Evolutionary conservation across 2,113 vertebrate species (phyloP), one percentile per base, ranked within the genome.

Genomic region (Etheostoma spectabile): DNA sequence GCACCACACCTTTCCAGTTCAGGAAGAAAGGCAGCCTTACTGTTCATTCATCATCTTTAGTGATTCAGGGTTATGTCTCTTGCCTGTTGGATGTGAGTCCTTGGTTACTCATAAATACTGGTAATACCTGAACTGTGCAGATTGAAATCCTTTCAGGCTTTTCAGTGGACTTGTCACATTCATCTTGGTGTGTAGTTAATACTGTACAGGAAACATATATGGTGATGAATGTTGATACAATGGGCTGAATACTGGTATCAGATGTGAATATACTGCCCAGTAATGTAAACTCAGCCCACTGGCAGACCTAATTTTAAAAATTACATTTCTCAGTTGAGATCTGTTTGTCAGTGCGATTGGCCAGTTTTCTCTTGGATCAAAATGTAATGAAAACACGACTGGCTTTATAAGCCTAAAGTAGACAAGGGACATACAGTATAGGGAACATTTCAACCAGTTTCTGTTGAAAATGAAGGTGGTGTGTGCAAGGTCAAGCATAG

Each of bases 41-140:
- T 35, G 49, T 89, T 49, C 79, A 80, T 90, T 59, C 65, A 74
- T 87, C 77, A 80, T 65, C 68, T 70, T 82, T 49, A 69, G 63
- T 68, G 74, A 85, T 62, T 87, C 65, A 42, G 68, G 74, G 56
- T n/a, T 85, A 83, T 75, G 75, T 87, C 68, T 89, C 14, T 14
- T 3, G 48, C 51, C 67, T 19, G 42, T 80, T 77, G 33, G 57
- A 66, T 53, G 52, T 18, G 22, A 52, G 67, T 72, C 85, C 75
- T 74, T 56, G 56, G 48, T 72, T 74, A 38, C 74, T 88, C 76
- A 74, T 79, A 80, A 85, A 89, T 78, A 55, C 65, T n/a, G 35
- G 10, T 71, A 65, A 73, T 59, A 73, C 76, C 57, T 72, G 72
- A 70, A 15, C 12, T 56, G 24, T 12, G 51, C 51, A 13, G 62